phyloP scores from a whole-genome alignment of 2,797 vertebrate species.

The Aselliscus stoliczkanus region DNA sequence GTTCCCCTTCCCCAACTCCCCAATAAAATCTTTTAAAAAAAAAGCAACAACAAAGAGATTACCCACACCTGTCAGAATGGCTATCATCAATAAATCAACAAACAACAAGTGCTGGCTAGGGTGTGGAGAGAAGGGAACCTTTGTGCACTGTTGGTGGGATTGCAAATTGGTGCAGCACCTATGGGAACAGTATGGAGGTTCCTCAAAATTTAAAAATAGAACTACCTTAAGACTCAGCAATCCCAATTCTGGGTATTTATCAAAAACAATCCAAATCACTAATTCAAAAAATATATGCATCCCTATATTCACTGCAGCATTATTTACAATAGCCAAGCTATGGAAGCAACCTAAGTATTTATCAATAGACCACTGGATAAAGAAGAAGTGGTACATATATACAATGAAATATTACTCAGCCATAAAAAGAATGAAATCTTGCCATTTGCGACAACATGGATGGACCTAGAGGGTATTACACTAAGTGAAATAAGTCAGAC shows the following conservation, averaged over 20 bases:
- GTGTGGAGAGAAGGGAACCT: no score
- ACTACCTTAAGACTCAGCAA: background rate
- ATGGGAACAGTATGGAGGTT: background rate
- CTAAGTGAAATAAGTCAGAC: background rate
- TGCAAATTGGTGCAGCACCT: background rate
- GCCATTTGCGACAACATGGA: background rate
- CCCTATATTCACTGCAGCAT: background rate
- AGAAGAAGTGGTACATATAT: background rate
- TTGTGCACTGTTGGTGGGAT: background rate
- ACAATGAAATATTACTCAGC: background rate
- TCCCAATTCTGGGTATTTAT: background rate
- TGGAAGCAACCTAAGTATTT: background rate
- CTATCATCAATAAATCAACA: background rate
- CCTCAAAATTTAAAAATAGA: background rate
- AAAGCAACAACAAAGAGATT: background rate
- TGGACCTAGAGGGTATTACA: background rate
- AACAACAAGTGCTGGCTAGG: background rate
- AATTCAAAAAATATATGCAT: background rate
- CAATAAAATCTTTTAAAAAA: no score
- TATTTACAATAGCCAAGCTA: background rate
- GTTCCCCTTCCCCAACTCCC: no score
- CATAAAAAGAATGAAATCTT: background rate
- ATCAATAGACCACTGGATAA: background rate
- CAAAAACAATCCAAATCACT: background rate
- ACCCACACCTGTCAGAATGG: background rate